These are phyloP conservation scores for Brachyhypopomus occidentalis DNA, from an alignment of 2,113 vertebrate species.

Conservation along the genomic window DNA sequence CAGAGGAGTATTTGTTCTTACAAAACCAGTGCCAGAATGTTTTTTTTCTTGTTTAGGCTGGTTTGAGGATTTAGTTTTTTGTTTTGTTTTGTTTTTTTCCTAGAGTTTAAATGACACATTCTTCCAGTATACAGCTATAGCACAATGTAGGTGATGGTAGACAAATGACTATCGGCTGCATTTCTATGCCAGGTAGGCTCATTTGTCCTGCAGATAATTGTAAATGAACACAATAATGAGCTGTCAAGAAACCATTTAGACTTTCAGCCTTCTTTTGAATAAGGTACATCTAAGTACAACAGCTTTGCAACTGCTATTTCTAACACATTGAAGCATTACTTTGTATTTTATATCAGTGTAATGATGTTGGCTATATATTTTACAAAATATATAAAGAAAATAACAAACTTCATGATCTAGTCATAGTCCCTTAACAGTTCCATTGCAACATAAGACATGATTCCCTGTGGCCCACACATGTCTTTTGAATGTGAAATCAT, in stretches of 20 bases:
- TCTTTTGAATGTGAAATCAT: too few species aligned
- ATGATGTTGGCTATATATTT: neutral
- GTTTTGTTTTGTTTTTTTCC: too few species aligned
- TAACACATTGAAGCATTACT: neutral
- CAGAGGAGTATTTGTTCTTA: slow-evolving; percentile 16
- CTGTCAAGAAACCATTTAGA: slow-evolving; percentile 39
- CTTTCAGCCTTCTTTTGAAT: slow-evolving; percentile 41
- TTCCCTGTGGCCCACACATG: too few species aligned
- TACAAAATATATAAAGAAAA: slow-evolving; percentile 5
- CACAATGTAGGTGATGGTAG: slow-evolving; percentile 47
- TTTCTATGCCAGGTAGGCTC: slow-evolving; percentile 62
- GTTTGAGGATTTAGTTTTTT: slow-evolving; percentile 1
- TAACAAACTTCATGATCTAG: neutral
- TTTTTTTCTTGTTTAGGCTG: slow-evolving; percentile 4
- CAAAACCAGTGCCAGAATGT: neutral
- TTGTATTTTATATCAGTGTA: neutral
- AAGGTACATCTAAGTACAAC: neutral
- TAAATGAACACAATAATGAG: slow-evolving; percentile 73
- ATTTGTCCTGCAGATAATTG: slow-evolving; percentile 72
- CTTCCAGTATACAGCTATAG: slow-evolving; percentile 59
- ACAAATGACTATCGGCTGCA: slow-evolving; percentile 54
- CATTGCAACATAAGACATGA: neutral
- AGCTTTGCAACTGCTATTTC: neutral
- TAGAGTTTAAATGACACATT: neutral
- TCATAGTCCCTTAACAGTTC: neutral